Percentiles rank a stretch among this genome's conserved stretches.
Conservation (phyloP, 2,113 vertebrate species). For the Myanophis thanlyinensis region DNA sequence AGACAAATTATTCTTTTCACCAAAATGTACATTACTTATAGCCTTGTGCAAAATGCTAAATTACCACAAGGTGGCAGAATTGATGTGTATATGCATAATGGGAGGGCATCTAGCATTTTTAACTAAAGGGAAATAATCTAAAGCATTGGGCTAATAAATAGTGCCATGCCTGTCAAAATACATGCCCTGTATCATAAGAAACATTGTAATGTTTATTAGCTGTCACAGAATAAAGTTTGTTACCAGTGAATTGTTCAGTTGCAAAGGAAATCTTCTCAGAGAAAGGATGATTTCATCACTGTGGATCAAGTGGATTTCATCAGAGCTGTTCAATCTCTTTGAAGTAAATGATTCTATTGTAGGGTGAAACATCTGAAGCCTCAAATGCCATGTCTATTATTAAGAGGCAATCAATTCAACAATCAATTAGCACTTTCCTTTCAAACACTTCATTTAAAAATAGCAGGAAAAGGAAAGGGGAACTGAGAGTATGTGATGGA, state of each 20-base stretch:
- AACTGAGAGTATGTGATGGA: not conserved
- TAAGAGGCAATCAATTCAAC: not conserved
- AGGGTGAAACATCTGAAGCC: not conserved
- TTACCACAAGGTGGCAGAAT: constrained; percentile 13
- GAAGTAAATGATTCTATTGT: not conserved
- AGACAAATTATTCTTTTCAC: not conserved
- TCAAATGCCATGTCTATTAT: not conserved
- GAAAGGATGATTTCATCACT: not conserved
- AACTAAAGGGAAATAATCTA: not conserved
- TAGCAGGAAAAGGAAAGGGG: not conserved
- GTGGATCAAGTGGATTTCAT: not conserved
- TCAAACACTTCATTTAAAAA: not conserved
- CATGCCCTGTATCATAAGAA: not conserved
- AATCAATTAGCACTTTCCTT: not conserved
- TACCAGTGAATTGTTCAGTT: not conserved
- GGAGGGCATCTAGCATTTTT: not conserved
- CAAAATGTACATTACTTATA: not conserved
- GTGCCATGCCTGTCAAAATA: not conserved
- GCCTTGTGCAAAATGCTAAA: not conserved
- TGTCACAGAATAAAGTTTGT: not conserved
- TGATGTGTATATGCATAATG: not conserved
- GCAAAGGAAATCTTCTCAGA: not conserved
- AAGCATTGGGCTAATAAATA: not conserved
- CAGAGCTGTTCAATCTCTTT: not conserved
- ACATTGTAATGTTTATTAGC: not conserved